Conservation (phyloP, 2,797 vertebrate genomes). For the Scleropages formosus region DNA sequence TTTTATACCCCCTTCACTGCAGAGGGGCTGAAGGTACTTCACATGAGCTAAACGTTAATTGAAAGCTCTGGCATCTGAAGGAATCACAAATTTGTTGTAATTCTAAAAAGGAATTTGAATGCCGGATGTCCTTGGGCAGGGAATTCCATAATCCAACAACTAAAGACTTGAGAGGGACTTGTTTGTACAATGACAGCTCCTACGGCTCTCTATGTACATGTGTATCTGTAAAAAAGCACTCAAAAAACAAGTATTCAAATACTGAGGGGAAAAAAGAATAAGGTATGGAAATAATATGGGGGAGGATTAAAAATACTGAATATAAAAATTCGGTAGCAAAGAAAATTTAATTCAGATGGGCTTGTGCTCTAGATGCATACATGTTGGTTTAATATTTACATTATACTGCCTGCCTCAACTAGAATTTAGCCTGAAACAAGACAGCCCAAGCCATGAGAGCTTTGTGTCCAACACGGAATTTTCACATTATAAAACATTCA, state of each 20-base stretch:
- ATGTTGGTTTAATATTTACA: no score
- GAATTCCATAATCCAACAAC: conserved; percentile 55
- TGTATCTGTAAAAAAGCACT: neutral
- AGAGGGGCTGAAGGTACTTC: conserved; percentile 60
- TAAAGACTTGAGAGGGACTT: conserved; percentile 54
- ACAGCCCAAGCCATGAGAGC: no score
- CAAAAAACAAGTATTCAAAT: neutral
- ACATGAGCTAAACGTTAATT: conserved; percentile 73
- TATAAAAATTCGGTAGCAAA: no score
- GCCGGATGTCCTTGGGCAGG: conserved; percentile 62
- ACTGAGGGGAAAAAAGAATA: neutral
- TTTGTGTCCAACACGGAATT: no score
- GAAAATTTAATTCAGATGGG: no score
- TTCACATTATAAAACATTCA: no score
- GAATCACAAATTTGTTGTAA: conserved; percentile 53
- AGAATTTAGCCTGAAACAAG: no score
- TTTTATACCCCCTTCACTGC: conserved; percentile 54
- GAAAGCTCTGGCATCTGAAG: conserved; percentile 53
- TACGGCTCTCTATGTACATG: neutral
- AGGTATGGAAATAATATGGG: neutral
- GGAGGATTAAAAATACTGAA: neutral
- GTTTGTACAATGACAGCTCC: conserved; percentile 26
- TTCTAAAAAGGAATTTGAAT: conserved; percentile 61
- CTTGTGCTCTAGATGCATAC: no score
- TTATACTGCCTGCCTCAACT: no score